Percentiles rank a stretch among this genome's conserved stretches.
These are phyloP conservation scores for Myodes glareolus DNA, from an alignment of 2,113 vertebrate species.

Conservation along the genomic window DNA sequence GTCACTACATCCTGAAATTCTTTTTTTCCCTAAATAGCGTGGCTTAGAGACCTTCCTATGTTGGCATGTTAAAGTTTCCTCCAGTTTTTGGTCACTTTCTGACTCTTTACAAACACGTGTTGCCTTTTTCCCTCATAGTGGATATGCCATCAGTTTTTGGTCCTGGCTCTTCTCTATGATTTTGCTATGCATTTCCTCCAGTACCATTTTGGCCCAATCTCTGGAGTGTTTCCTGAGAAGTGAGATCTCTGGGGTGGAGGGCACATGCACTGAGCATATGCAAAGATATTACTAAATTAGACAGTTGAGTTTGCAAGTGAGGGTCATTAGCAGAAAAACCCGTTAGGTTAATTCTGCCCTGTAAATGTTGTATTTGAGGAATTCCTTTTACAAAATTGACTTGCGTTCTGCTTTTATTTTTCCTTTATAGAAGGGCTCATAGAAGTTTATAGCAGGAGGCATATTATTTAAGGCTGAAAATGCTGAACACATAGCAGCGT, in stretches of 20 bases:
- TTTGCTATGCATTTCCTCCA: neutral
- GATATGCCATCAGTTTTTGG: neutral
- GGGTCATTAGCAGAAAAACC: conserved; percentile 52
- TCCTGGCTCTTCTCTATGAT: neutral
- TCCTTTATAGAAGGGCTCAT: conserved; percentile 9
- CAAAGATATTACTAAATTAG: conserved; percentile 5
- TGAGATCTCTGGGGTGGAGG: neutral
- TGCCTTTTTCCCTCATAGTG: neutral
- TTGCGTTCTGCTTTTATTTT: conserved; percentile 24
- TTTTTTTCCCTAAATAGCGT: neutral
- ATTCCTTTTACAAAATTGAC: conserved; percentile 53
- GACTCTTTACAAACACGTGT: neutral
- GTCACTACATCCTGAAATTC: neutral
- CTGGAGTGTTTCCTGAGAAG: neutral
- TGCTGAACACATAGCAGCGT: neutral
- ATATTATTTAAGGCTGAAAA: conserved; percentile 15
- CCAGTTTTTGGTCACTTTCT: neutral
- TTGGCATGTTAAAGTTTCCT: neutral
- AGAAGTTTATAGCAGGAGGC: conserved; percentile 45
- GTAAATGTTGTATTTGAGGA: conserved; percentile 53
- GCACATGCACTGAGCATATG: neutral
- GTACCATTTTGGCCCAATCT: neutral
- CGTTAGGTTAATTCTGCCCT: conserved; percentile 20
- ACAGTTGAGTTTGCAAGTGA: conserved; percentile 46
- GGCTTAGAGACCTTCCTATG: neutral